A percentile compares a stretch with the other conserved stretches of the same genome.
phyloP scores from a whole-genome alignment of 2,113 vertebrate genomes.

The Heptranchias perlo region DNA sequence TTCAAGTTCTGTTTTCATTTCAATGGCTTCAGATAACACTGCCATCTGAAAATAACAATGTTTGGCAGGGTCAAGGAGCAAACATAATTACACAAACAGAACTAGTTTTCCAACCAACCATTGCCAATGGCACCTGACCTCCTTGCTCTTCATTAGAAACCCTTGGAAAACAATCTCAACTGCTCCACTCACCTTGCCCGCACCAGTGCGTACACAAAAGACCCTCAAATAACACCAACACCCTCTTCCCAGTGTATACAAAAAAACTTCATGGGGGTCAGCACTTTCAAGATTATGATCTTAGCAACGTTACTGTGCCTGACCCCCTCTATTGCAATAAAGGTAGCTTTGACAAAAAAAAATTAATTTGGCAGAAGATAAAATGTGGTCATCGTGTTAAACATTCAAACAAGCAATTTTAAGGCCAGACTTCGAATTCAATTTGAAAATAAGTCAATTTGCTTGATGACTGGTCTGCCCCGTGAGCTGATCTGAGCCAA shows the following conservation, averaged over 20 bases:
- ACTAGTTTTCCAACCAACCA: neutral
- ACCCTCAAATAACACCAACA: neutral
- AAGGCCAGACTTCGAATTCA: neutral
- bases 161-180: neutral
- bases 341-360: neutral
- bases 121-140: neutral
- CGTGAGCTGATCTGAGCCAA: neutral
- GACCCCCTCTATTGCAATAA: neutral
- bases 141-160: neutral
- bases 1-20: neutral
- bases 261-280: neutral
- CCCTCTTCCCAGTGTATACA: neutral
- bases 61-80: neutral
- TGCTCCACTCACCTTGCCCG: neutral
- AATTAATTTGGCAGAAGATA: neutral
- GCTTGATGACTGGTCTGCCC: neutral
- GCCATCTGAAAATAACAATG: neutral
- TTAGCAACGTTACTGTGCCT: neutral
- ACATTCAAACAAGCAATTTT: neutral
- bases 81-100: neutral
- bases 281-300: neutral
- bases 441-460: neutral
- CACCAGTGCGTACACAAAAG: neutral
- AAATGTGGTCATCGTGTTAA: neutral
- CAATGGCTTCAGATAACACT: neutral